Conservation (phyloP, 2,888 invertebrate species). For the Magallana nippona region DNA sequence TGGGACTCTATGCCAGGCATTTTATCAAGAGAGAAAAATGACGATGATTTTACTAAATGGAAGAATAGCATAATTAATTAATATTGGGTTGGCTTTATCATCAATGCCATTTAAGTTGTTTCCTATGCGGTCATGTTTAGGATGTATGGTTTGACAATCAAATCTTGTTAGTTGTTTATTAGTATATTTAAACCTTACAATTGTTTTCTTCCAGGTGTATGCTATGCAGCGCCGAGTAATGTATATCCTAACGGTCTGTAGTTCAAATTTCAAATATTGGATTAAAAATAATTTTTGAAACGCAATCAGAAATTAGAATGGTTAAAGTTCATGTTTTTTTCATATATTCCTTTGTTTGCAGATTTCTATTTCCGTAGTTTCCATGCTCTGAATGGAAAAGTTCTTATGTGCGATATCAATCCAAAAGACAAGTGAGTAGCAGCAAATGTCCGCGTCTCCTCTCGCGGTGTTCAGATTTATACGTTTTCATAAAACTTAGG, state of each 20-base stretch:
- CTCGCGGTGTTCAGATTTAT: too few species aligned
- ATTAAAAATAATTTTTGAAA: neutral
- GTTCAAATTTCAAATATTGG: neutral
- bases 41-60: too few species aligned
- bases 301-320: neutral
- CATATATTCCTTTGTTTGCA: slow-evolving; percentile 20
- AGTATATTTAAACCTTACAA: too few species aligned
- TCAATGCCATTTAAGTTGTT: too few species aligned
- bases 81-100: too few species aligned
- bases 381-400: slow-evolving; percentile 41
- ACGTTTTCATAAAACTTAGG: too few species aligned
- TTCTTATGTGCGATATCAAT: slow-evolving; percentile 59
- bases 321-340: neutral
- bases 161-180: too few species aligned
- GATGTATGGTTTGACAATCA: too few species aligned
- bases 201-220: slow-evolving; percentile 40
- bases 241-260: neutral
- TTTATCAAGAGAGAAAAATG: too few species aligned
- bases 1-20: too few species aligned
- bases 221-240: slow-evolving; percentile 22
- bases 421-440: slow-evolving; percentile 52
- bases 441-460: neutral
- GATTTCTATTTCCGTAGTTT: slow-evolving; percentile 60
- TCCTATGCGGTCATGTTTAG: too few species aligned
- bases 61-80: too few species aligned